Conservation (phyloP, 1,140 invertebrate genomes). For the Aricia agestis region DNA sequence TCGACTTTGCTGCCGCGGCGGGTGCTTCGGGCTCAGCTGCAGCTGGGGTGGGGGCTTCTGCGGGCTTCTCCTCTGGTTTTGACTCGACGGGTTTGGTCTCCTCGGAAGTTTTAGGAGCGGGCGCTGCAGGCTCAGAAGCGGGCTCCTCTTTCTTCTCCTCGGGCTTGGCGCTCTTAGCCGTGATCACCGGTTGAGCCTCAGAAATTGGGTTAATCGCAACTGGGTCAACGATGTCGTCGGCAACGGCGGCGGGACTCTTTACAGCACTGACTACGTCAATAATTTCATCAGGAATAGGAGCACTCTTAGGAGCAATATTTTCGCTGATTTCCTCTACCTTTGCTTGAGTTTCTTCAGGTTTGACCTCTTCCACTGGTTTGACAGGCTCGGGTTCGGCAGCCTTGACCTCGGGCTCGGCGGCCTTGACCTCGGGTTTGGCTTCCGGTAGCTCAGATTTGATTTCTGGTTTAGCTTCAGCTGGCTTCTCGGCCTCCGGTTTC, state of each 20-base stretch:
- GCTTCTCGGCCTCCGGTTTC: constrained; percentile 34
- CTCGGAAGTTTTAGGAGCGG: constrained; percentile 17
- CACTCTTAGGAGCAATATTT: constrained; percentile 44
- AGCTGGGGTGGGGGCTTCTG: constrained; percentile 26
- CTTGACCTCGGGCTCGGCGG: constrained; percentile 31
- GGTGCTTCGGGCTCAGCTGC: constrained; percentile 23
- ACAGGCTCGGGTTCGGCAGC: constrained; percentile 31
- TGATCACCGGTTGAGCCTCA: constrained; percentile 38
- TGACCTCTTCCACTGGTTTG: constrained; percentile 40
- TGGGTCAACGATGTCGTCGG: constrained; percentile 52
- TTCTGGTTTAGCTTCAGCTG: constrained; percentile 25
- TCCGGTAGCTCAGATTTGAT: constrained; percentile 26
- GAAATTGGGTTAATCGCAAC: constrained; percentile 48
- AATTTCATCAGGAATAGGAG: constrained; percentile 40
- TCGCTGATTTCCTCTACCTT: constrained; percentile 53
- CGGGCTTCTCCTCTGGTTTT: constrained; percentile 29
- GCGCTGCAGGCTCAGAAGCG: constrained; percentile 26
- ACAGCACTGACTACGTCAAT: constrained; percentile 57
- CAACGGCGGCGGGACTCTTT: constrained; percentile 45
- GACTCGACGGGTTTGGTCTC: constrained; percentile 30
- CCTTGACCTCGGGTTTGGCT: constrained; percentile 31
- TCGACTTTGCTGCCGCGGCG: constrained; percentile 29
- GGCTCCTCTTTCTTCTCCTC: constrained; percentile 44
- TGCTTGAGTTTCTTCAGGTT: constrained; percentile 44
- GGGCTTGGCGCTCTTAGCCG: constrained; percentile 35